Percentiles rank a stretch among this genome's conserved stretches.
These are phyloP conservation scores for Amia ocellicauda DNA, from an alignment of 2,113 vertebrate species.

Conservation along the genomic window DNA sequence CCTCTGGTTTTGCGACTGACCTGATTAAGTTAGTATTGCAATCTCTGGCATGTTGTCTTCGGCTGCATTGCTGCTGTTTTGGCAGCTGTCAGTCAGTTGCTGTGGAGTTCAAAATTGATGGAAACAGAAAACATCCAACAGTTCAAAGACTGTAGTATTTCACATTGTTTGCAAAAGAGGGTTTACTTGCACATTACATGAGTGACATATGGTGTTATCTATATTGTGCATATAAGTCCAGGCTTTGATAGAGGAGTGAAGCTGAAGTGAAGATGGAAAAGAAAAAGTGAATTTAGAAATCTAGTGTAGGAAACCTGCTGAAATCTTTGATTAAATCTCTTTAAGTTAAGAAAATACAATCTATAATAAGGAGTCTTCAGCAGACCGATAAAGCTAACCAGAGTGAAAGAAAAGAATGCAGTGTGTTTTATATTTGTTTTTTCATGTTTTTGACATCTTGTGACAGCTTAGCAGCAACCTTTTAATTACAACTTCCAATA, in stretches of 20 bases:
- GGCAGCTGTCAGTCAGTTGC: slow-evolving; percentile 9
- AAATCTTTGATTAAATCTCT: background rate
- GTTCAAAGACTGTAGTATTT: too few relatives aligned
- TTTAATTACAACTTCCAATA: slow-evolving; percentile 29
- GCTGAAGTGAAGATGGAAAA: background rate
- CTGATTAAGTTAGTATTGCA: slow-evolving; percentile 1
- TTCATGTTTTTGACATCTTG: slow-evolving; percentile 15
- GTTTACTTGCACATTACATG: too few relatives aligned
- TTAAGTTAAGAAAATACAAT: too few relatives aligned
- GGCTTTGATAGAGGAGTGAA: too few relatives aligned
- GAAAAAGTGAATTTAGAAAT: background rate
- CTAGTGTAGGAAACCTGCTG: background rate
- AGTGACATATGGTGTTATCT: too few relatives aligned
- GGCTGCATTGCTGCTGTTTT: too few relatives aligned
- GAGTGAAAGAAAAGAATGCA: background rate
- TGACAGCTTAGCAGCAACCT: slow-evolving; percentile 20
- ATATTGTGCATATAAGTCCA: too few relatives aligned
- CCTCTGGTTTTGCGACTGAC: slow-evolving; percentile 6
- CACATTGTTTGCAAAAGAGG: too few relatives aligned
- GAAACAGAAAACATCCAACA: background rate
- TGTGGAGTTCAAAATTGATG: background rate
- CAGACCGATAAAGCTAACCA: background rate
- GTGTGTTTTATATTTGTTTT: slow-evolving; percentile 9
- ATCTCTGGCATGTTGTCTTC: background rate
- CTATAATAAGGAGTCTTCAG: too few relatives aligned